Conservation (phyloP, 1,140 invertebrate species). For the Acromyrmex charruanus region DNA sequence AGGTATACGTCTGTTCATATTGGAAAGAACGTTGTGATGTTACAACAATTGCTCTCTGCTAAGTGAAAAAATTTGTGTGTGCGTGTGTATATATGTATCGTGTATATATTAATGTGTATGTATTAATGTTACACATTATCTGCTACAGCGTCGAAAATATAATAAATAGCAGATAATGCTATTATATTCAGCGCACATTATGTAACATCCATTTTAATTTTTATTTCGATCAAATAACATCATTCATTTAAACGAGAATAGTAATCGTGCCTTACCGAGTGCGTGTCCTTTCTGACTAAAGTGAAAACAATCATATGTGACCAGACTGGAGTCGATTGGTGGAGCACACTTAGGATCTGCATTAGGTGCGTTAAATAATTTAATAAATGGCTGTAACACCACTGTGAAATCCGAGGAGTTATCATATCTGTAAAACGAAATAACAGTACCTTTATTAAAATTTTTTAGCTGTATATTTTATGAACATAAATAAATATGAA, state of each 20-base stretch:
- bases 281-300: constrained; percentile 89
- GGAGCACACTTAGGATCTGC: constrained; percentile 76
- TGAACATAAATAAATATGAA: neutral
- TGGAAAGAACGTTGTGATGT: neutral
- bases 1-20: neutral
- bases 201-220: constrained; percentile 6
- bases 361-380: constrained; percentile 87
- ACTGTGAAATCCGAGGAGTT: constrained; percentile 89
- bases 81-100: neutral
- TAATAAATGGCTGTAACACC: constrained; percentile 89
- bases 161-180: neutral
- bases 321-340: constrained; percentile 85
- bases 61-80: neutral
- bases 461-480: neutral
- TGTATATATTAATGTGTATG: too few species aligned
- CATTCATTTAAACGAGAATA: neutral
- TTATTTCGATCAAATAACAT: neutral
- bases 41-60: neutral
- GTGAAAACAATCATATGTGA: constrained; percentile 90
- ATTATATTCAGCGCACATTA: neutral
- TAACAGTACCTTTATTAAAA: neutral
- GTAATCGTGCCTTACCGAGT: constrained; percentile 81
- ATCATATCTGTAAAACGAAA: constrained; percentile 78
- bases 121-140: too few species aligned
- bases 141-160: too few species aligned